These are phyloP conservation scores for Mormyrus lacerda DNA, from an alignment of 2,113 vertebrate genomes.

Conservation along the genomic window DNA sequence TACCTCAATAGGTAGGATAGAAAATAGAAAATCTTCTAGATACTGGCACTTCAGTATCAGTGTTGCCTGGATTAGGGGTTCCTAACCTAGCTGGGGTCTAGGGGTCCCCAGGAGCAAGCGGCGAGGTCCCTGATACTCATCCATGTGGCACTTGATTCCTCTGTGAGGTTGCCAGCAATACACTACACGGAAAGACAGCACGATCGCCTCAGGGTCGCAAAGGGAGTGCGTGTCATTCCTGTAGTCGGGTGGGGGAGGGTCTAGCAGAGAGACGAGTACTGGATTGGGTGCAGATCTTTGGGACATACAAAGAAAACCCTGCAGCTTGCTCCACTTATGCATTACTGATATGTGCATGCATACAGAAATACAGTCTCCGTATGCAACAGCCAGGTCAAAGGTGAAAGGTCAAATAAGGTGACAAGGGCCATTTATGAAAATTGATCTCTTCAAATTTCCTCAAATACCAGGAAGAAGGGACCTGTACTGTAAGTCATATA, in stretches of 20 bases:
- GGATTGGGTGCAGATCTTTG: neutral
- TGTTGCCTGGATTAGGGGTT: neutral
- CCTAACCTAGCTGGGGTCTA: neutral
- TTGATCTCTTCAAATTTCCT: neutral
- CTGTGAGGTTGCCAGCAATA: neutral
- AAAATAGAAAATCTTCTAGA: neutral
- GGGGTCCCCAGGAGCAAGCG: neutral
- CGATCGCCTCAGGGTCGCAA: neutral
- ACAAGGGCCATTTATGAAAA: neutral
- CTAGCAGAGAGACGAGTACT: neutral
- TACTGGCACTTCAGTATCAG: neutral
- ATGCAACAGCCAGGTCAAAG: neutral
- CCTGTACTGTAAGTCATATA: neutral
- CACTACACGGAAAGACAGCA: neutral
- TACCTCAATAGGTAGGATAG: neutral
- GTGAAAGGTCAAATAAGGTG: neutral
- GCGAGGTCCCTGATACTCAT: neutral
- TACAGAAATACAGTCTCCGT: neutral
- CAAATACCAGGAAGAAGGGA: neutral
- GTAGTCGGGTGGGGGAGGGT: neutral
- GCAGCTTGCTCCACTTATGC: neutral
- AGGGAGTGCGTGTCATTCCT: neutral
- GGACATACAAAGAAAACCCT: neutral
- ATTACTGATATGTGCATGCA: neutral
- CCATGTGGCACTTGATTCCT: neutral